Evolutionary conservation across 1,140 invertebrate species (phyloP).

Genomic region (Pseudomyrmex pallidus): DNA sequence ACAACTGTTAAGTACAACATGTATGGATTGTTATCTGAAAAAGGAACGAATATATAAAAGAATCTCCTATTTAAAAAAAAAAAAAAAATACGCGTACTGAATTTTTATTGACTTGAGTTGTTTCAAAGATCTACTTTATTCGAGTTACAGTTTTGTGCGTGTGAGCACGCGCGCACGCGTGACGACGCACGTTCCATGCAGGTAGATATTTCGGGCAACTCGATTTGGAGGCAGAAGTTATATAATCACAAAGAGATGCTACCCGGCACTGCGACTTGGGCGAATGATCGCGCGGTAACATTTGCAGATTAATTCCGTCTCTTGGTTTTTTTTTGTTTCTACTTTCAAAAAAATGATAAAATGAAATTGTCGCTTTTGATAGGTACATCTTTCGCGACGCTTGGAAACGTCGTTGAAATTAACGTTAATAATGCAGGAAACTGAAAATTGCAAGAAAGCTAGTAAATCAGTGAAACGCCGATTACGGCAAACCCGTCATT

Average conservation of each 20-base stretch:
- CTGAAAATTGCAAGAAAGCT: background rate
- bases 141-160: background rate
- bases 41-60: too few species aligned
- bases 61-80: too few species aligned
- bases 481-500: background rate
- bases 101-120: background rate
- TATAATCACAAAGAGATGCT: constrained; percentile 4
- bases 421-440: background rate
- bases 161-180: background rate
- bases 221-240: constrained; percentile 18
- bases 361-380: background rate
- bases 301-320: background rate
- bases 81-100: too few species aligned
- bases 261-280: background rate
- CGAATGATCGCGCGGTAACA: background rate
- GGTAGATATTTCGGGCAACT: constrained; percentile 46
- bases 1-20: too few species aligned
- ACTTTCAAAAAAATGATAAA: background rate
- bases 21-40: too few species aligned
- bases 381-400: background rate
- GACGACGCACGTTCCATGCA: constrained; percentile 14
- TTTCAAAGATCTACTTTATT: background rate
- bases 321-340: background rate
- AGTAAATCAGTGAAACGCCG: constrained; percentile 2
- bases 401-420: background rate